Evolutionary conservation across 2,113 vertebrate genomes (phyloP), one percentile per base, ranked within the genome.

Genomic region (Arizona elegans): DNA sequence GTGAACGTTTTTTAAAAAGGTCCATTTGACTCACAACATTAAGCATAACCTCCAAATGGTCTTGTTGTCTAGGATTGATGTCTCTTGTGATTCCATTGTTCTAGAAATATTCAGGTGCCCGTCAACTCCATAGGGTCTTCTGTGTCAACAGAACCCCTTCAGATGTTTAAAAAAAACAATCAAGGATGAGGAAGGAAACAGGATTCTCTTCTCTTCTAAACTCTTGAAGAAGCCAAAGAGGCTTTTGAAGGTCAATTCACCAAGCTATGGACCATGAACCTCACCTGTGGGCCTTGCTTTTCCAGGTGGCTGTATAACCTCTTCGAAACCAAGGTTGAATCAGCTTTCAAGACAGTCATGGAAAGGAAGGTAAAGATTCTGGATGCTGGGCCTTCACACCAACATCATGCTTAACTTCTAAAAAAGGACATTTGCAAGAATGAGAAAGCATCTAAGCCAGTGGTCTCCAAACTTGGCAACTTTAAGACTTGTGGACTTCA

Each of bases 301-400:
- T 89, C 0, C 91, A 96, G 95, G 5, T 96, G 94, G 95, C 38
- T 96, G 55, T 93, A 90, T 53, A 92, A 95, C 8, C 86, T 96
- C 21, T 95, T 96, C 85, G 43, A 85, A 26, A 88, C 50, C 5
- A 75, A 55, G 9, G 62, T 95, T 29, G 95, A 96, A 21, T 91
- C 90, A 1, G 55, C 85, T 0, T 70, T 96, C 65, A 92, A 88
- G 54, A 85, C 21, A 7, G 21, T 38, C 70, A 91, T 96, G 85
- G 93, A 91, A 87, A 50, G 8, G 3, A 56, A 95, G 95, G 95
- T 96, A 92, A 62, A 12, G n/a, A 12, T 0, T 3, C 0, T 12
- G 47, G 12, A 9, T 2, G 12, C 10, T 10, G 26, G n/a, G n/a
- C 62, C 56, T 24, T 58, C 12, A 24, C 50, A 29, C 23, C 47